Percentiles rank a stretch among this genome's conserved stretches.
These are phyloP conservation scores for Adelphocoris suturalis DNA, from an alignment of 2,888 invertebrate species.

Conservation along the genomic window DNA sequence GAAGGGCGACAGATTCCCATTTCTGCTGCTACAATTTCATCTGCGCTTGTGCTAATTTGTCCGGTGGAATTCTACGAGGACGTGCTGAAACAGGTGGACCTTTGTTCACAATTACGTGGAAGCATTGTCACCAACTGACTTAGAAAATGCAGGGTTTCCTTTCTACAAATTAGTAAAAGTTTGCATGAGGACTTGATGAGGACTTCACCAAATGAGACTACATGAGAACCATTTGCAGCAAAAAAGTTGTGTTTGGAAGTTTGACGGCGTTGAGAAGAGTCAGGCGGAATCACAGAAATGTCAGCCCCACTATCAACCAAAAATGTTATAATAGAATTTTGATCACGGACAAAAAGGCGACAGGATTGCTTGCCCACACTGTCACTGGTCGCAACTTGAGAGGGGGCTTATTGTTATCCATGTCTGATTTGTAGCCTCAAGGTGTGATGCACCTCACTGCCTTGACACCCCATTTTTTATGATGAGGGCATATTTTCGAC, in stretches of 20 bases:
- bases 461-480: slow-evolving; percentile 4
- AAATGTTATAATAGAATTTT: slow-evolving; percentile 62
- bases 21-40: slow-evolving; percentile 53
- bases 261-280: not conserved
- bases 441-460: slow-evolving; percentile 24
- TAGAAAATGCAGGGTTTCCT: too few relatives aligned
- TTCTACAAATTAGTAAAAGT: slow-evolving; percentile 54
- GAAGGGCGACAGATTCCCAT: slow-evolving; percentile 71
- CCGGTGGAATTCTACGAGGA: slow-evolving; percentile 74
- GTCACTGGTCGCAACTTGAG: slow-evolving; percentile 29
- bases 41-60: slow-evolving; percentile 77
- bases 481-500: slow-evolving; percentile 38
- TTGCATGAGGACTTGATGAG: not conserved
- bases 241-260: slow-evolving; percentile 37
- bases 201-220: slow-evolving; percentile 58
- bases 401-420: slow-evolving; percentile 60
- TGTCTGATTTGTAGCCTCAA: slow-evolving; percentile 2
- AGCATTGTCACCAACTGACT: too few relatives aligned
- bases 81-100: slow-evolving; percentile 77
- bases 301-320: slow-evolving; percentile 72
- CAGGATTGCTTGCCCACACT: slow-evolving; percentile 23
- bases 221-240: slow-evolving; percentile 63
- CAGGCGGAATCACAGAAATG: slow-evolving; percentile 69
- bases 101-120: slow-evolving; percentile 58
- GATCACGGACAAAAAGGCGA: slow-evolving; percentile 67